Percentiles rank a stretch among this genome's conserved stretches.
Conservation (phyloP, 92 coral and sea anemone species). For the Galaxea fascicularis region DNA sequence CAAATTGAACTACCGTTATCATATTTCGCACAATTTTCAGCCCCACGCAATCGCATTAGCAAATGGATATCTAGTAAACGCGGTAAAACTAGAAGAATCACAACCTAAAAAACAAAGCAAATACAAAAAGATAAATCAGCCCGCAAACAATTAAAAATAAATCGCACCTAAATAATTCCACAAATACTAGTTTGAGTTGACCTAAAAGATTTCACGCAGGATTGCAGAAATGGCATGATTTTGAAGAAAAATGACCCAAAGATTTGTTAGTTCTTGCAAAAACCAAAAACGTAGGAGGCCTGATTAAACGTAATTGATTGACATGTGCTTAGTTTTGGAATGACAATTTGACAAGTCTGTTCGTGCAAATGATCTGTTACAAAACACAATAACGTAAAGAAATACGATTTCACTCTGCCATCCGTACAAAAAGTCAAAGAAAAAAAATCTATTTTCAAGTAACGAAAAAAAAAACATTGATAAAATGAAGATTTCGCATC, state of each 20-base stretch:
- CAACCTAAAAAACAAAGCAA: not conserved
- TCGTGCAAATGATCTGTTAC: not conserved
- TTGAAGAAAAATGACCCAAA: not conserved
- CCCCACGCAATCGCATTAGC: not conserved
- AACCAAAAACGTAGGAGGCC: not conserved
- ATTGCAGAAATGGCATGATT: not conserved
- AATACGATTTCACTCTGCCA: not conserved
- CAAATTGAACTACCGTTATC: not conserved
- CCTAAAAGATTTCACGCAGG: not conserved
- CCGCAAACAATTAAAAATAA: constrained; percentile 18
- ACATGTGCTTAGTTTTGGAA: constrained; percentile 15
- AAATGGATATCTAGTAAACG: constrained; percentile 1
- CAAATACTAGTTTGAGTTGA: not conserved
- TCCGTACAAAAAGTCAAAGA: no score
- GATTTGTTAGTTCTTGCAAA: constrained; percentile 1
- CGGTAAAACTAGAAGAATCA: not conserved
- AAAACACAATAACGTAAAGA: not conserved
- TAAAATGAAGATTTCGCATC: not conserved
- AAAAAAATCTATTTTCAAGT: not conserved
- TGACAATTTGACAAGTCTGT: constrained; percentile 8
- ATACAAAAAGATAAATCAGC: not conserved
- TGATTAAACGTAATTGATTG: constrained; percentile 1
- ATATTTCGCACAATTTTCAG: not conserved
- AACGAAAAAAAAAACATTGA: not conserved
- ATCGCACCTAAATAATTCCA: constrained; percentile 19